Evolutionary conservation across 1,140 invertebrate genomes (phyloP), one percentile per base, ranked within the genome.

Genomic region (Danaus melanippus): DNA sequence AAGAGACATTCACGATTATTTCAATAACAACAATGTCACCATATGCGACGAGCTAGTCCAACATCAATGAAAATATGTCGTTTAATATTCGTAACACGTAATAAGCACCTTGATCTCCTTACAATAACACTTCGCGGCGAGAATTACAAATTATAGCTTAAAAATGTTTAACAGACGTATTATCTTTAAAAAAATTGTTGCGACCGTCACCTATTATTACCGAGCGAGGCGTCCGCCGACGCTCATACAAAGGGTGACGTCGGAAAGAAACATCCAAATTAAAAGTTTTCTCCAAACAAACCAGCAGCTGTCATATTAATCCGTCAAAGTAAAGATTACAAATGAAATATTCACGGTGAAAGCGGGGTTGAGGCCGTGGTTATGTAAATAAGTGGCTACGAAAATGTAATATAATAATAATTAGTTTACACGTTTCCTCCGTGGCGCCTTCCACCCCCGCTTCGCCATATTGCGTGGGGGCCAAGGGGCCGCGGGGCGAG

Each of bases 311-410:
- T 86, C 84, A 86, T 84, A 86, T 84, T 84, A 84, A 84, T 84
- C 74, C 74, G 74, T 84, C 80, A 84, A 78, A 82, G 74, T 82
- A 84, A 84, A 84, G 80, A 84, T 81, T 81, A 84, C 83, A 68
- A 84, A 86, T 86, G 77, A 86, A 86, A 84, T 86, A 86, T 86
- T 84, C 81, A 86, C 83, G 81, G 80, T 84, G 83, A 86, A 83
- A 84, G 81, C 81, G 75, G 76, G 71, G 75, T 70, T 79, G 72
- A 76, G 74, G 60, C 71, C 69, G 74, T 75, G 78, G 76, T 84
- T 86, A 86, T 86, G 83, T 84, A 86, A 86, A 86, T 86, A 86
- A 86, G 79, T 86, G 78, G 78, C 79, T 75, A 86, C 83, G 83
- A 86, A 86, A 86, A 86, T 78, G 81, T 86, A 86, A 76, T 15